phyloP scores from a whole-genome alignment of 2,113 vertebrate genomes.

The Osmerus mordax region DNA sequence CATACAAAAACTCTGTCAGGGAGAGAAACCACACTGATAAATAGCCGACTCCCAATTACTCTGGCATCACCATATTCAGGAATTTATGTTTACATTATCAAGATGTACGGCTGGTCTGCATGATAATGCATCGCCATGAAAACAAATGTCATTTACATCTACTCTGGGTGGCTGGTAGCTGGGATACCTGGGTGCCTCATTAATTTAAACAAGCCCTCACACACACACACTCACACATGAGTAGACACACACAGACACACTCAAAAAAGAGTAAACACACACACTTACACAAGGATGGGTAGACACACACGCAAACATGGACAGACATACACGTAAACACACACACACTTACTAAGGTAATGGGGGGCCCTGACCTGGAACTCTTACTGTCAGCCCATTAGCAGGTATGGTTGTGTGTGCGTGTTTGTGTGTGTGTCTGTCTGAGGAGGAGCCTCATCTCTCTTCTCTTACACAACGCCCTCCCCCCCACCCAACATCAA shows the following conservation, averaged over 20 bases:
- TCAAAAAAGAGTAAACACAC: neutral
- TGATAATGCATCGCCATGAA: conserved; percentile 59
- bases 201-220: conserved; percentile 57
- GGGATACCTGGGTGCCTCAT: conserved; percentile 36
- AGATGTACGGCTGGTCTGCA: conserved; percentile 59
- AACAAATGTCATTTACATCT: conserved; percentile 71
- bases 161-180: conserved; percentile 51
- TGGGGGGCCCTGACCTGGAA: conserved; percentile 65
- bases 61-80: conserved; percentile 59
- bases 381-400: conserved; percentile 67
- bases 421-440: conserved; percentile 11
- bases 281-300: no score
- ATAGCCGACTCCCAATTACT: conserved; percentile 65
- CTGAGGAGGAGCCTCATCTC: conserved; percentile 44
- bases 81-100: conserved; percentile 70
- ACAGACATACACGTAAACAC: neutral
- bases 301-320: neutral
- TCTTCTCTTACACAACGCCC: conserved; percentile 50
- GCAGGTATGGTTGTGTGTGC: conserved; percentile 27
- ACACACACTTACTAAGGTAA: conserved; percentile 58
- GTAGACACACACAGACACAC: neutral
- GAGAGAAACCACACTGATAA: conserved; percentile 57
- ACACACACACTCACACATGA: neutral
- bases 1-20: conserved; percentile 17
- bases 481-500: conserved; percentile 54